These are phyloP conservation scores for Anoura caudifer DNA, from an alignment of 2,113 vertebrate species.

Conservation along the genomic window DNA sequence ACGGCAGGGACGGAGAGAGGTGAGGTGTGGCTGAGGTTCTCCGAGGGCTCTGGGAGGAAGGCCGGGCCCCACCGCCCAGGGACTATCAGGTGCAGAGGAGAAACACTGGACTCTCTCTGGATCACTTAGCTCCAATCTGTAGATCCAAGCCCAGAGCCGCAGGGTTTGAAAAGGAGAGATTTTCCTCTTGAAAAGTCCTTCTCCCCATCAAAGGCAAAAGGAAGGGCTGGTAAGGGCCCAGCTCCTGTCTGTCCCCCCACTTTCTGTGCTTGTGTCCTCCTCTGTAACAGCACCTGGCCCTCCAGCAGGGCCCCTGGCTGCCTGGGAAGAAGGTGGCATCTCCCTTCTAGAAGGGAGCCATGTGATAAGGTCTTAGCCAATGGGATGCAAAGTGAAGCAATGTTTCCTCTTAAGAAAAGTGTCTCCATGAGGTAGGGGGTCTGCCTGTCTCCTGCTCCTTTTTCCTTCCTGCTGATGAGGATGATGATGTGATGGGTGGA, in stretches of 20 bases:
- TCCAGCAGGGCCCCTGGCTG: not conserved
- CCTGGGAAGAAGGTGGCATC: not conserved
- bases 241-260: not conserved
- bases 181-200: not conserved
- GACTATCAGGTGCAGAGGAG: rapidly evolving
- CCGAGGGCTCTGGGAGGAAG: not conserved
- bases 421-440: not conserved
- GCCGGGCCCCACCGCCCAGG: not conserved
- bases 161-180: not conserved
- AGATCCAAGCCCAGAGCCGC: too few relatives aligned
- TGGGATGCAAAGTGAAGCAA: not conserved
- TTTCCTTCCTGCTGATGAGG: not conserved
- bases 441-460: not conserved
- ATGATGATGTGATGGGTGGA: not conserved
- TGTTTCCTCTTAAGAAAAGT: not conserved
- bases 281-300: not conserved
- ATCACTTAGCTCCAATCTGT: not conserved
- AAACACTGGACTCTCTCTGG: not conserved
- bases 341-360: not conserved
- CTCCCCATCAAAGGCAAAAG: not conserved
- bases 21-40: not conserved
- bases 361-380: not conserved
- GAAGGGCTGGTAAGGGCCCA: not conserved
- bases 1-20: rapidly evolving
- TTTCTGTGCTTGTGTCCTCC: not conserved